A percentile compares a stretch with the other conserved stretches of the same genome.
These are phyloP conservation scores for Sminthurinus aureus DNA, from an alignment of 2,888 invertebrate species.

Conservation along the genomic window DNA sequence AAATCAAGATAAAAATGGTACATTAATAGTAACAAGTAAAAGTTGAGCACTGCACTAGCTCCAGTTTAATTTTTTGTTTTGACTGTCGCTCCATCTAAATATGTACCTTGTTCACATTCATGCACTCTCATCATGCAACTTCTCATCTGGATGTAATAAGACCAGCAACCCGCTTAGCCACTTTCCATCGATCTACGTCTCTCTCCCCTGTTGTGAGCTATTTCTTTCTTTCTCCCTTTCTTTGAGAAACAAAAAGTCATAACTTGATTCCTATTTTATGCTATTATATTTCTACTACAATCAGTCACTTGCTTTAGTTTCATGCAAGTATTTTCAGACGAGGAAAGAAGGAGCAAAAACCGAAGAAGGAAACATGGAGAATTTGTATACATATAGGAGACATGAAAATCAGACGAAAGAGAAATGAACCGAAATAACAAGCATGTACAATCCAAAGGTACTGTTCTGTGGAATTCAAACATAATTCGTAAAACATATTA, in stretches of 20 bases:
- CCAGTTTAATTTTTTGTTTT: not conserved
- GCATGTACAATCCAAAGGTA: not conserved
- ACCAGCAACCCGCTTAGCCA: slow-evolving; percentile 2
- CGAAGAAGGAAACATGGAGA: not conserved
- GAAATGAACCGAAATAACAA: not conserved
- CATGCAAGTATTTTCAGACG: not conserved
- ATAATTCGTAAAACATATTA: too few relatives aligned
- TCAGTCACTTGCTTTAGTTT: not conserved
- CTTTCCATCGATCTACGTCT: slow-evolving; percentile 18
- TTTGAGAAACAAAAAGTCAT: not conserved
- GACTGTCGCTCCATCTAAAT: not conserved
- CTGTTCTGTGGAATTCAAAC: not conserved
- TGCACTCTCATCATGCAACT: not conserved
- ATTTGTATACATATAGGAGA: not conserved
- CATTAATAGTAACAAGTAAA: not conserved
- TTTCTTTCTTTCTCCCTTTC: slow-evolving; percentile 1
- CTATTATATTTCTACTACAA: not conserved
- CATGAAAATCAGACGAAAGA: not conserved
- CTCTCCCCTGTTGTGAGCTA: not conserved
- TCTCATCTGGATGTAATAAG: not conserved
- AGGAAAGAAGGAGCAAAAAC: not conserved
- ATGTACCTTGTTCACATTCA: not conserved
- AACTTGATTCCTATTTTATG: not conserved
- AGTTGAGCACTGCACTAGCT: not conserved
- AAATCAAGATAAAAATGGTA: not conserved